Conservation (phyloP, 2,797 vertebrate genomes). For the Smutsia gigantea region DNA sequence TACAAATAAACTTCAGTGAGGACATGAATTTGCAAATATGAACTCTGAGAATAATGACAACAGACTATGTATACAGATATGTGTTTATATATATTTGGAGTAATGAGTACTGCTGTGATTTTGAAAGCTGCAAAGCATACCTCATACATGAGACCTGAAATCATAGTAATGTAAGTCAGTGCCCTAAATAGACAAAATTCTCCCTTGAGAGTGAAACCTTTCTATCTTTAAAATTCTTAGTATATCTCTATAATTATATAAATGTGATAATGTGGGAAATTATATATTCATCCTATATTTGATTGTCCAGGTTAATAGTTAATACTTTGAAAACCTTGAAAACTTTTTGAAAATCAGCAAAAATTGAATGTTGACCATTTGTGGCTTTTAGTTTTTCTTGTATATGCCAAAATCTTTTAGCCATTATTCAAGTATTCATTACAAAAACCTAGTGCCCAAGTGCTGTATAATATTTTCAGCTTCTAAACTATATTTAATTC, state of each 20-base stretch:
- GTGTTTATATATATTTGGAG: no score
- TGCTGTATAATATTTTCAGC: neutral
- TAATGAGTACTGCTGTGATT: neutral
- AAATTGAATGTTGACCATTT: neutral
- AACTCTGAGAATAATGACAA: neutral
- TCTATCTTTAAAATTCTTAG: neutral
- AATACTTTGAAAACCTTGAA: neutral
- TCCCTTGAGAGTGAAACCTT: neutral
- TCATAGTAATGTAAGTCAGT: neutral
- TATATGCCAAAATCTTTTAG: neutral
- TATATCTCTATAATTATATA: neutral
- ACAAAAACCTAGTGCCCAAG: neutral
- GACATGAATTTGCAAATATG: neutral
- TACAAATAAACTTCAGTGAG: neutral
- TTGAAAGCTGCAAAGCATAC: neutral
- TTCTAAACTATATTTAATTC: slow-evolving; percentile 41
- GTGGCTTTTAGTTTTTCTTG: neutral
- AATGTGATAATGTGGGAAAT: neutral
- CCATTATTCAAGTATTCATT: neutral
- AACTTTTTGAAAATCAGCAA: no score
- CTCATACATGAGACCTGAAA: neutral
- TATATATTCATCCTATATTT: neutral
- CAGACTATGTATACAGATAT: neutral
- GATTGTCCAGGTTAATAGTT: neutral
- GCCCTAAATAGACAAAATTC: neutral